phyloP scores from a whole-genome alignment of 2,113 vertebrate genomes.

The Elaphurus davidianus region DNA sequence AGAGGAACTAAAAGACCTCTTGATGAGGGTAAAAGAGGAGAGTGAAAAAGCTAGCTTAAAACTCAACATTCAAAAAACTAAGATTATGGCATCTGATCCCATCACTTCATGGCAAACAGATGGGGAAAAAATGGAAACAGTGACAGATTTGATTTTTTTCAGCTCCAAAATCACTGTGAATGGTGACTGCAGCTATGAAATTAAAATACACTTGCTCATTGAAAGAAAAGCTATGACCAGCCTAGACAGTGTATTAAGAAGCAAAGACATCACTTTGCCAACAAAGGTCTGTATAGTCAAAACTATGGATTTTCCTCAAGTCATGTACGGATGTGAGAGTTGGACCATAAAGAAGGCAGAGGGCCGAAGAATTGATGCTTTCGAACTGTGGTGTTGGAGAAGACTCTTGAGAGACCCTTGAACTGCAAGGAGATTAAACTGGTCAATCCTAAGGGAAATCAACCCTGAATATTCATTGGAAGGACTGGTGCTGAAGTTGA shows the following conservation, averaged over 20 bases:
- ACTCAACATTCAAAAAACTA: background rate
- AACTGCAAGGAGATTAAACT: background rate
- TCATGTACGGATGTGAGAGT: background rate
- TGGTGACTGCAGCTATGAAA: background rate
- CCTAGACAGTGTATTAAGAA: background rate
- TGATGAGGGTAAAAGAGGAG: background rate
- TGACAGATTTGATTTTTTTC: background rate
- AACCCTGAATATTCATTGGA: background rate
- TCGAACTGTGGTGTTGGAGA: background rate
- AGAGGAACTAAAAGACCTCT: background rate
- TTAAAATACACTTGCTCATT: background rate
- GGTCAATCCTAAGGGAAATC: background rate
- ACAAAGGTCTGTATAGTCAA: background rate
- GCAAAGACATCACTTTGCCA: background rate
- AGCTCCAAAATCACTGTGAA: background rate
- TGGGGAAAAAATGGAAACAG: background rate
- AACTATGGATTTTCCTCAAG: background rate
- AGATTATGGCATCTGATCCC: background rate
- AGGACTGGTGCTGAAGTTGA: background rate
- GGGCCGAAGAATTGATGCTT: background rate
- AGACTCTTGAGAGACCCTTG: background rate
- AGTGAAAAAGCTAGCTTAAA: background rate
- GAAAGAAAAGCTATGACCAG: background rate
- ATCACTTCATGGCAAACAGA: background rate
- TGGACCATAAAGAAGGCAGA: background rate